Conservation (phyloP, 2,797 vertebrate species). For the Pseudomugil gertrudae region DNA sequence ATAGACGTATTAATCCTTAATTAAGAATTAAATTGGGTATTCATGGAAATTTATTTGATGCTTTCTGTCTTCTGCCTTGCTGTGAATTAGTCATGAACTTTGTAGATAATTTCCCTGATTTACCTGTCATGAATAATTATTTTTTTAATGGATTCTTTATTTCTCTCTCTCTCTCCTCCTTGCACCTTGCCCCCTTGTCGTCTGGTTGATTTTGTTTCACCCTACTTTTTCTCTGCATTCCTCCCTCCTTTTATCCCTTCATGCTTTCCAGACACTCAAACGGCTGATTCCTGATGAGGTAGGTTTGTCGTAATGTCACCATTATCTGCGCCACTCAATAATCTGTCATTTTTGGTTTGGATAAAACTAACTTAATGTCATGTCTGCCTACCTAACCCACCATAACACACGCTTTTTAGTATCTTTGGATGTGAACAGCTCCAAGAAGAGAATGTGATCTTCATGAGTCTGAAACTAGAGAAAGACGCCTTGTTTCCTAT, state of each 20-base stretch:
- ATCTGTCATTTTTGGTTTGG: conserved; percentile 21
- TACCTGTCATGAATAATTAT: conserved; percentile 38
- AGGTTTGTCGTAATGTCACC: conserved; percentile 51
- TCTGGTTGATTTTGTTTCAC: conserved; percentile 16
- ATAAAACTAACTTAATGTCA: conserved; percentile 30
- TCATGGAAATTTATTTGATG: conserved; percentile 3
- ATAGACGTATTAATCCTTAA: conserved; percentile 8
- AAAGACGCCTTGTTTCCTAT: not conserved
- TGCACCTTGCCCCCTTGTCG: conserved; percentile 5
- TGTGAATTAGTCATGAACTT: conserved; percentile 32
- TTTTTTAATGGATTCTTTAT: conserved; percentile 55
- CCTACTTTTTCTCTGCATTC: conserved; percentile 6
- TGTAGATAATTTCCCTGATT: conserved; percentile 33
- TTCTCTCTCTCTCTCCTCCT: conserved; percentile 36
- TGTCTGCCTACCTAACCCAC: conserved; percentile 31
- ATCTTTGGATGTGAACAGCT: conserved; percentile 37
- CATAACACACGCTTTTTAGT: conserved; percentile 35
- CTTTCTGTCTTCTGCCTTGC: conserved; percentile 21
- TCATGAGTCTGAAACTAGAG: not conserved
- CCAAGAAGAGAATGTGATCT: conserved; percentile 22
- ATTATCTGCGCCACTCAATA: conserved; percentile 22
- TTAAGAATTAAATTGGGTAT: conserved; percentile 10
- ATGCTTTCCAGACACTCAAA: conserved; percentile 75
- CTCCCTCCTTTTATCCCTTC: conserved; percentile 19
- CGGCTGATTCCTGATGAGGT: conserved; percentile 82